These are phyloP conservation scores for Phataginus tetradactyla DNA, from an alignment of 2,797 vertebrate species.

Conservation along the genomic window DNA sequence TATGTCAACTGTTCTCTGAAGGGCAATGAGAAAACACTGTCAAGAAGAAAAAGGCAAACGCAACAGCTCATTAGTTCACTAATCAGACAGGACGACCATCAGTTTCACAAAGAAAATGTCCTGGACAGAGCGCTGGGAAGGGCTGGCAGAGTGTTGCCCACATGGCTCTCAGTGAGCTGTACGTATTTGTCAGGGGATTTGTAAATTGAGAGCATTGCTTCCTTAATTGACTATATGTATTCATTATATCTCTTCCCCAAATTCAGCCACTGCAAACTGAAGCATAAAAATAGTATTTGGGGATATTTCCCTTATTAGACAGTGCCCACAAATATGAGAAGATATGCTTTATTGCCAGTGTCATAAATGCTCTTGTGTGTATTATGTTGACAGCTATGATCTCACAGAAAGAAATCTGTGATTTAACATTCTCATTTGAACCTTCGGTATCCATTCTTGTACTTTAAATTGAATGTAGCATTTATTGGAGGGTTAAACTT, in stretches of 20 bases:
- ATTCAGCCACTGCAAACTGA: background rate
- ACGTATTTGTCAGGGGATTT: conserved; percentile 41
- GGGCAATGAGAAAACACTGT: conserved; percentile 65
- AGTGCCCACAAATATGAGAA: background rate
- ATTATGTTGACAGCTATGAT: background rate
- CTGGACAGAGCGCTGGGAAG: background rate
- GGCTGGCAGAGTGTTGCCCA: background rate
- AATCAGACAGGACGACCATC: conserved; percentile 20
- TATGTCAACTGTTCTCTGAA: background rate
- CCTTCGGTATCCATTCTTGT: conserved; percentile 16
- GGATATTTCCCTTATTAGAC: conserved; percentile 23
- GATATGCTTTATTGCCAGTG: background rate
- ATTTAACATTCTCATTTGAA: conserved; percentile 24
- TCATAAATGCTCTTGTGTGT: background rate
- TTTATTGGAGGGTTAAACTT: background rate
- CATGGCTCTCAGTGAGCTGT: background rate
- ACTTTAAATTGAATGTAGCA: conserved; percentile 31
- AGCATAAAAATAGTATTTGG: conserved; percentile 35
- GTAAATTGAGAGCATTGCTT: background rate
- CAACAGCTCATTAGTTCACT: conserved; percentile 70
- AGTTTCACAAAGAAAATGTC: conserved; percentile 54
- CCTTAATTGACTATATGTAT: conserved; percentile 22
- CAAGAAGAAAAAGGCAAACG: conserved; percentile 70
- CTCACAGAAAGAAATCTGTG: conserved; percentile 30
- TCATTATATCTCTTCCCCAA: conserved; percentile 41